These are phyloP conservation scores for Cygnus atratus DNA, from an alignment of 2,113 vertebrate genomes.

Conservation along the genomic window DNA sequence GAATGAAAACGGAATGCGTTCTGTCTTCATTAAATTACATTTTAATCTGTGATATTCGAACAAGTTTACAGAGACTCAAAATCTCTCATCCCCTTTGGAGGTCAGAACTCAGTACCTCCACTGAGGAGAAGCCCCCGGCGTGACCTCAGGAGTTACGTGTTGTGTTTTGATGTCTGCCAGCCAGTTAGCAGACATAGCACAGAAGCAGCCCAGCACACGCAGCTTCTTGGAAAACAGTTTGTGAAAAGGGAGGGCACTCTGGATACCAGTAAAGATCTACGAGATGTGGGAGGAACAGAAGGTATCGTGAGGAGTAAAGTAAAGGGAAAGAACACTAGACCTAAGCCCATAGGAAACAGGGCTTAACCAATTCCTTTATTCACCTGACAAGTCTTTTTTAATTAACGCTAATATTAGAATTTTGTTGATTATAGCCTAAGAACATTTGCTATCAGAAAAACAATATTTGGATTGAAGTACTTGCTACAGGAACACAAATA, in stretches of 20 bases:
- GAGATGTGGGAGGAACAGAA: not conserved
- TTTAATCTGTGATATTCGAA: not conserved
- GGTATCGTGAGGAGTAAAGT: not conserved
- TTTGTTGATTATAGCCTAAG: not conserved
- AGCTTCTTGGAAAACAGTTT: not conserved
- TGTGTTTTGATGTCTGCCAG: not conserved
- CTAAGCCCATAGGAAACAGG: not conserved
- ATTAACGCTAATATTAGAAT: not conserved
- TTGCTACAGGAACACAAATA: not conserved
- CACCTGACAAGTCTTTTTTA: not conserved
- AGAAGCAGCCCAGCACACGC: not conserved
- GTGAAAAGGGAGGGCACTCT: not conserved
- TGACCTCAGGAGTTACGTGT: not conserved
- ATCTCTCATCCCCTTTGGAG: not conserved
- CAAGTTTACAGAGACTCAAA: not conserved
- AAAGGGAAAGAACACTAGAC: not conserved
- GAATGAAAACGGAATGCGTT: not conserved
- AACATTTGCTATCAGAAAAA: not conserved
- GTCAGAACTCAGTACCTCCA: not conserved
- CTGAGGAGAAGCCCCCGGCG: not conserved
- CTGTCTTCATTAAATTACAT: not conserved
- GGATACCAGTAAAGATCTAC: not conserved
- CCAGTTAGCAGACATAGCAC: not conserved
- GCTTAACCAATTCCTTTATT: not conserved
- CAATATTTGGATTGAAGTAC: not conserved